Conservation (phyloP, 2,888 invertebrate genomes). For the Deilephila elpenor region DNA sequence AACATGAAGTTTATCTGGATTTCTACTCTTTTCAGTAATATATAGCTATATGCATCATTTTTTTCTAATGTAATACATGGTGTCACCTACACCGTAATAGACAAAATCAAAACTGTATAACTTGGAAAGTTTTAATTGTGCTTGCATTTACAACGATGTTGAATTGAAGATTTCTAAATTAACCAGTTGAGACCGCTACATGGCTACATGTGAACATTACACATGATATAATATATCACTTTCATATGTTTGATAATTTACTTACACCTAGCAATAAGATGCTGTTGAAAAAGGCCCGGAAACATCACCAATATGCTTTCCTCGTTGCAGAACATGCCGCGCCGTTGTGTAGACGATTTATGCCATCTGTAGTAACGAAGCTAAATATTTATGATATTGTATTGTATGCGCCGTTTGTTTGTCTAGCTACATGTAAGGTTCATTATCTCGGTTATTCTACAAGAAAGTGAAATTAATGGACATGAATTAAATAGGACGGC, state of each 20-base stretch:
- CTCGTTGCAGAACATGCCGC: slow-evolving; percentile 41
- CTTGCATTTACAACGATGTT: no score
- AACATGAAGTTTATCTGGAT: no score
- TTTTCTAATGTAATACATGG: no score
- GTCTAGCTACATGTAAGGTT: slow-evolving; percentile 11
- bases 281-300: slow-evolving; percentile 8
- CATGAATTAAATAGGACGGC: not conserved
- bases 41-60: no score
- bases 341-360: slow-evolving; percentile 40
- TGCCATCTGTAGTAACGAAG: slow-evolving; percentile 30
- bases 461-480: slow-evolving; percentile 7
- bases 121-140: no score
- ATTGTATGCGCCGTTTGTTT: slow-evolving; percentile 24
- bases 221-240: no score
- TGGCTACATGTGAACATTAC: no score
- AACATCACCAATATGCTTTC: slow-evolving; percentile 33
- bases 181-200: no score
- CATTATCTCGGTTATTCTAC: slow-evolving; percentile 13
- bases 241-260: not conserved
- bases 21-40: no score
- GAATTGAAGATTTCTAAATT: no score
- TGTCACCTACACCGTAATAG: no score
- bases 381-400: slow-evolving; percentile 30
- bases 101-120: no score
- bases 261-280: slow-evolving; percentile 16